Evolutionary conservation across 1,140 invertebrate species (phyloP).

Genomic region (Charaxes varanes): DNA sequence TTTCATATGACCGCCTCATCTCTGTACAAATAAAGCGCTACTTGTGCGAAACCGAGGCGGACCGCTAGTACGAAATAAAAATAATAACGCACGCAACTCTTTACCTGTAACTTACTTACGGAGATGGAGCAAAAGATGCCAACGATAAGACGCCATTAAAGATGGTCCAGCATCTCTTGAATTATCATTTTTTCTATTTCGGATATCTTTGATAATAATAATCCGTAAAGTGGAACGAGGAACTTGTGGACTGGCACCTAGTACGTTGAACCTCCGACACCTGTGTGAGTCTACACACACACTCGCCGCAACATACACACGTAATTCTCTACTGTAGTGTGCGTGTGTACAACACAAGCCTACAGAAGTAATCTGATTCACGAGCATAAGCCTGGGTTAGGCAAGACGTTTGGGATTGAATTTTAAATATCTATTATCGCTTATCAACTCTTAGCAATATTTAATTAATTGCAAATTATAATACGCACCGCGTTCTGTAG

Average conservation of each 20-base stretch:
- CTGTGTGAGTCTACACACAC: slow-evolving; percentile 32
- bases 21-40: no score
- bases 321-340: slow-evolving; percentile 13
- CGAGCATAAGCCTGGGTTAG: slow-evolving; percentile 22
- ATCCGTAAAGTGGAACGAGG: slow-evolving; percentile 72
- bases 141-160: slow-evolving; percentile 2
- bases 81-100: no score
- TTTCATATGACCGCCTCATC: no score
- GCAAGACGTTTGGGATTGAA: slow-evolving; percentile 12
- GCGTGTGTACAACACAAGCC: slow-evolving; percentile 21
- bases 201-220: slow-evolving; percentile 67
- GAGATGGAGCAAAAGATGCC: not conserved
- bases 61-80: no score
- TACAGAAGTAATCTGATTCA: slow-evolving; percentile 57
- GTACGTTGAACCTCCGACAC: slow-evolving; percentile 60
- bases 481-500: no score
- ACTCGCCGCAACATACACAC: slow-evolving; percentile 5
- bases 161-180: not conserved
- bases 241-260: slow-evolving; percentile 66
- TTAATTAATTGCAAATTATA: slow-evolving; percentile 1
- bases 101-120: not conserved
- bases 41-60: no score
- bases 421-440: slow-evolving; percentile 8
- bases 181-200: slow-evolving; percentile 27
- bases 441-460: slow-evolving; percentile 4